Evolutionary conservation across 2,113 vertebrate genomes (phyloP).

Genomic region (Gila orcuttii): DNA sequence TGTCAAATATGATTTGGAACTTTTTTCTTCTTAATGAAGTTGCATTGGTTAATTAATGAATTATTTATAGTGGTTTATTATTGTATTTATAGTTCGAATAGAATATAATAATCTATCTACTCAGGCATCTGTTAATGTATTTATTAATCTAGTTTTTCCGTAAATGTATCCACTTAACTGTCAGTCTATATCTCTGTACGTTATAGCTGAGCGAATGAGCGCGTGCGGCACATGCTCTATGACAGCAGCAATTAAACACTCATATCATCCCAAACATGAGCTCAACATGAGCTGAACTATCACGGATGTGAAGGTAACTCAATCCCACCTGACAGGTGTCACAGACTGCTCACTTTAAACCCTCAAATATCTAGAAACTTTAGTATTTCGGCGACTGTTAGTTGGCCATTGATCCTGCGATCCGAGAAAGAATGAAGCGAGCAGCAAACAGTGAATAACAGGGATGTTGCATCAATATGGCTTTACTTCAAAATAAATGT

Average conservation of each 20-base stretch:
- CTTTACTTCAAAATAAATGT: slow-evolving; percentile 23
- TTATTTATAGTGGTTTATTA: background rate
- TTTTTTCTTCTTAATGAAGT: too few relatives aligned
- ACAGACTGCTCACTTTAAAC: slow-evolving; percentile 2
- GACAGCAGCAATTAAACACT: background rate
- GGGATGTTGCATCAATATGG: background rate
- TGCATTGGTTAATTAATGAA: too few relatives aligned
- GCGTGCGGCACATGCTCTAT: background rate
- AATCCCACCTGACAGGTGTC: slow-evolving; percentile 19
- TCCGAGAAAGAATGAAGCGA: slow-evolving; percentile 13
- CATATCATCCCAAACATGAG: background rate
- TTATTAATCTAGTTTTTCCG: background rate
- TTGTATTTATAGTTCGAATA: too few relatives aligned
- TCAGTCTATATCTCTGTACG: background rate
- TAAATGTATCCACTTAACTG: background rate
- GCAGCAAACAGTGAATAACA: background rate
- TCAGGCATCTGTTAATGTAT: too few relatives aligned
- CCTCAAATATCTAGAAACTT: background rate
- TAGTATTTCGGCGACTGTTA: background rate
- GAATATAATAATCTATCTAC: too few relatives aligned
- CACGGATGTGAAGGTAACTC: background rate
- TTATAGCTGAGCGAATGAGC: background rate
- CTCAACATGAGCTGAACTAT: background rate
- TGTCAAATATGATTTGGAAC: too few relatives aligned
- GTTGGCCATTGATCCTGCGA: slow-evolving; percentile 22